Base-by-base conservation (phyloP, 2,113 vertebrate genomes). In the Paratilapia polleni region DNA sequence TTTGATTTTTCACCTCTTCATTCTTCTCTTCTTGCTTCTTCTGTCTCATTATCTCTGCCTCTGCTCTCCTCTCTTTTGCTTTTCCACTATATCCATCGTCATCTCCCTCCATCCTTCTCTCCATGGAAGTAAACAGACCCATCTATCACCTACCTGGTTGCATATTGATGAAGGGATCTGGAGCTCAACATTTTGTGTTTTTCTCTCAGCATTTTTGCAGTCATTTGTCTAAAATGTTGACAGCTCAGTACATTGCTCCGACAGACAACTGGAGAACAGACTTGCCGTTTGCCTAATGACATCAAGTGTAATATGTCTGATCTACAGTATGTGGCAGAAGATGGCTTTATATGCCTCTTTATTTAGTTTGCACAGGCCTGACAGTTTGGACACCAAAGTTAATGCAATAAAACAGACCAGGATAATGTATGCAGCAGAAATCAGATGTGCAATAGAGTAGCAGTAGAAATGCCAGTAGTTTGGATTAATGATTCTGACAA, bases 201-300 rank as follows among this genome's bases (percentile, higher is more conserved):
- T 73, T 54, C 68, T 62, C 66, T 78, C 59, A 9, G 47, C 20
- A 41, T 77, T 79, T 78, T 38, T 62, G 49, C 34, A 26, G 12
- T 41, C 4, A 58, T 88, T 83, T 78, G 28, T 85, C 17, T 75
- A 17, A 64, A 76, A 62, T n/a, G 26, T 58, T 88, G 78, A 77
- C 82, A 83, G 73, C 61, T 66, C 20, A 58, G 63, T n/a, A 47
- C 63, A 80, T 20, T 62, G 38, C 36, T 81, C 17, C n/a, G 38
- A 73, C 73, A 80, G 81, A 84, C 73, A 60, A 11, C 58, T 62
- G 61, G 52, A 77, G 68, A 83, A 73, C 75, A 70, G 58, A 70
- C 41, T 59, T 38, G 47, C 52, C 78, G n/a, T 91, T 63, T 87
- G 28, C 73, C 31, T 82, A 74, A 83, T 60, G 63, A 82, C 83